Base-by-base conservation (phyloP, 2,888 invertebrate species). In the Amiota communis region DNA sequence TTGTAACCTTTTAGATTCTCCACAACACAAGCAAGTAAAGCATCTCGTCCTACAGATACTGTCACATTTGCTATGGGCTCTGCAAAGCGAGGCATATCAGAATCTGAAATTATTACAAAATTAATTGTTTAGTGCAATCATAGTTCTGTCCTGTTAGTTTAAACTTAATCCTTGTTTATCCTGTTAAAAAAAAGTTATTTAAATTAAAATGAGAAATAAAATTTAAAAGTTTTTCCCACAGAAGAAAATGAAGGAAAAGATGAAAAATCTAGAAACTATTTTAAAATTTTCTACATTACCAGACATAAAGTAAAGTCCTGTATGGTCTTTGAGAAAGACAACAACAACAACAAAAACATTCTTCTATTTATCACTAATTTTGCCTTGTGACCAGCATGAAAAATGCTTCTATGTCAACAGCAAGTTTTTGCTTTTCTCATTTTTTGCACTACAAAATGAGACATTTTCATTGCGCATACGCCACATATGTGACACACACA, bases 1-100 rank as follows among this genome's bases (percentile, higher is more conserved):
- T 96, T 96, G 89, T 94, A 97, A 80, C 93, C 93, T 86, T 94
- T 93, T 76, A 97, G 92, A 91, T 97, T 96, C 90, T 97, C 96
- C 73, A 97, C 96, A 82, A 96, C 95, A 89, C 97, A 97, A 73
- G 96, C 95, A 77, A 97, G 92, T 47, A 96, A 91, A 23, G 96
- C 97, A 90, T 97, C 96, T 69, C 95, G 92, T 47, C 97, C 97
- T 71, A 95, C 93, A 61, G 96, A 95, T 79, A 96, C 96, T 23
- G 97, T 97, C 80, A 97, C 96, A 90, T 97, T 97, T 70, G 95
- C 94, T 82, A 97, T 96, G 70, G 95, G 94, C 88, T 96, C 97
- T 78, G 96, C 95, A 89, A 97, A 97, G 84, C 94, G 93, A 74
- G 97, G 97, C 89, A 95, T 87, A 73, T 87, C 88, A 49, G 79